Evolutionary conservation across 64 coral and sea anemone genomes (phyloP).

Genomic region (Montipora efflorescens): DNA sequence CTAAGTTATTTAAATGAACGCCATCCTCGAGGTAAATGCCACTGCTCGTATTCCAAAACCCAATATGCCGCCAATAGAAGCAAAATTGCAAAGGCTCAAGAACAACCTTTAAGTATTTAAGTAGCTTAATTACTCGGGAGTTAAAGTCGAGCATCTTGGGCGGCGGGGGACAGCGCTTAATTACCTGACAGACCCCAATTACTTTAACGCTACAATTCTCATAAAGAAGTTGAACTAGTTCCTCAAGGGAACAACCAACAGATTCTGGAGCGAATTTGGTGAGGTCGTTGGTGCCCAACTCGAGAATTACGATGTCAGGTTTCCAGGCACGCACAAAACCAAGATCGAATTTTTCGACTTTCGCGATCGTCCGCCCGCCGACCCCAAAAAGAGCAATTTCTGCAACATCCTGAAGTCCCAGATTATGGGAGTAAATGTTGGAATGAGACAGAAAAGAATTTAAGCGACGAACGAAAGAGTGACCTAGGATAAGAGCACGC

Average conservation of each 20-base stretch:
- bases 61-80: slow-evolving; percentile 3
- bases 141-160: neutral
- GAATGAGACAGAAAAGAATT: neutral
- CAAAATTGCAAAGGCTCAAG: neutral
- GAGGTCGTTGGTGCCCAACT: slow-evolving; percentile 29
- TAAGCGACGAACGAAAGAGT: neutral
- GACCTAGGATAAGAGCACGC: no score
- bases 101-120: slow-evolving; percentile 8
- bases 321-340: neutral
- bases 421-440: neutral
- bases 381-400: neutral
- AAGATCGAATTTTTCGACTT: neutral
- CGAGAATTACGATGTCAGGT: slow-evolving; percentile 2
- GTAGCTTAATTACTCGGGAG: neutral
- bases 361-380: neutral
- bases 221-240: neutral
- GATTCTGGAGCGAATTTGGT: neutral
- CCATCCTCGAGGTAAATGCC: neutral
- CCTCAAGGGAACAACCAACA: neutral
- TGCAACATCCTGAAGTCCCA: neutral
- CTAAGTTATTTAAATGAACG: slow-evolving; percentile 18
- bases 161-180: neutral
- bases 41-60: neutral
- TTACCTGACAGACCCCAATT: slow-evolving; percentile 22
- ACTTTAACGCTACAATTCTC: neutral